phyloP scores from a whole-genome alignment of 2,888 invertebrate species.

The Troilus luridus region DNA sequence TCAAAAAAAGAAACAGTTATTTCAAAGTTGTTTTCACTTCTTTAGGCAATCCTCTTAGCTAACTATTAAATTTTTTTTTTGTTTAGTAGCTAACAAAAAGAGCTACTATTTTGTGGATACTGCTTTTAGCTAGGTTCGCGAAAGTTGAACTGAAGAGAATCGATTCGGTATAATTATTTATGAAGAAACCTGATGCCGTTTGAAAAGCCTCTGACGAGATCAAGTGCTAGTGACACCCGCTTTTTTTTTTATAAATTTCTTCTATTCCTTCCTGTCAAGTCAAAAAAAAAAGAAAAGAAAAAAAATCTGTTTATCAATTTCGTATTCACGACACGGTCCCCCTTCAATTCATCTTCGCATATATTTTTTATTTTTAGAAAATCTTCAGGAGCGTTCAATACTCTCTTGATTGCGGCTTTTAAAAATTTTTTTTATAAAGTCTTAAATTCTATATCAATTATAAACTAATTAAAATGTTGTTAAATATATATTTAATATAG shows the following conservation, averaged over 20 bases:
- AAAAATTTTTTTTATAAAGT: too few species aligned
- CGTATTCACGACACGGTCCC: slow-evolving; percentile 6
- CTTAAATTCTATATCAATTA: too few species aligned
- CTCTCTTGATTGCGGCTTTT: background rate
- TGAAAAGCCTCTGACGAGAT: background rate
- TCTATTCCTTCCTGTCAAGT: slow-evolving; percentile 14
- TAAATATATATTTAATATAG: too few species aligned
- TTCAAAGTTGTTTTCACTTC: too few species aligned
- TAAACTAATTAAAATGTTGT: too few species aligned
- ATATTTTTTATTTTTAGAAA: slow-evolving; percentile 7
- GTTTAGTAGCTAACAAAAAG: too few species aligned
- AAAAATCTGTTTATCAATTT: slow-evolving; percentile 38
- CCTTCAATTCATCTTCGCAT: slow-evolving; percentile 27
- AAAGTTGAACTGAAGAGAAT: background rate
- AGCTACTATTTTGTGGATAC: too few species aligned
- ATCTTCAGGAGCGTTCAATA: background rate
- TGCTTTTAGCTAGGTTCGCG: background rate
- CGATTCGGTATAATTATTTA: background rate
- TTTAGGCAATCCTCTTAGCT: too few species aligned
- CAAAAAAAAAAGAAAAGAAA: background rate
- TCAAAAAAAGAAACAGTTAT: too few species aligned
- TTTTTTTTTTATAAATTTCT: background rate
- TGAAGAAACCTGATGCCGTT: background rate
- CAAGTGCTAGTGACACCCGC: background rate
- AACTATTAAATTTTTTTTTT: too few species aligned